These are phyloP conservation scores for Glyptemys insculpta DNA, from an alignment of 2,797 vertebrate genomes.

Conservation along the genomic window DNA sequence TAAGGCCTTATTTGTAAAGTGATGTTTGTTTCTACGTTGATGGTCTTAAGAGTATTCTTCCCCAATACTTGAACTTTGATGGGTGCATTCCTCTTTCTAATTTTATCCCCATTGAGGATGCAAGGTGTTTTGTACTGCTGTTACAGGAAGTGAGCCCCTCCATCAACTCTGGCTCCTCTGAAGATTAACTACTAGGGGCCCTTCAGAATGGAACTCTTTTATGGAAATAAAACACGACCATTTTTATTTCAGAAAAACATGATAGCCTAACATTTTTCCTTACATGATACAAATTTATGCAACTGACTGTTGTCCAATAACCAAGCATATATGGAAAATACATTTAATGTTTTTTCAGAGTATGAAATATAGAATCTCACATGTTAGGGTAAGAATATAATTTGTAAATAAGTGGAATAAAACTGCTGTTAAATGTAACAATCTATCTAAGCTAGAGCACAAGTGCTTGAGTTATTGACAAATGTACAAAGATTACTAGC, in stretches of 20 bases:
- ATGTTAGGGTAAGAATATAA: conserved; percentile 40
- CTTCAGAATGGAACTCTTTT: not conserved
- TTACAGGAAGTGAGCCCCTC: not conserved
- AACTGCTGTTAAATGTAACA: conserved; percentile 65
- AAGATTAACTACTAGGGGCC: conserved; percentile 2
- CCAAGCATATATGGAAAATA: conserved; percentile 32
- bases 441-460: conserved; percentile 58
- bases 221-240: not conserved
- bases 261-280: not conserved
- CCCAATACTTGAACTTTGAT: not conserved
- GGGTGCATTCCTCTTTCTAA: not conserved
- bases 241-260: not conserved
- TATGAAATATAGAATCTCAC: conserved; percentile 65
- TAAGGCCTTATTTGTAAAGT: not conserved
- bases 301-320: conserved; percentile 31
- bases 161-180: not conserved
- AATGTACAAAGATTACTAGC: conserved; percentile 54
- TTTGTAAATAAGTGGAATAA: conserved; percentile 52
- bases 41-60: not conserved
- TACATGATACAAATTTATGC: not conserved
- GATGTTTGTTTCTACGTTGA: not conserved
- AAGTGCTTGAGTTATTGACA: conserved; percentile 60
- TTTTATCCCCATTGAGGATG: not conserved
- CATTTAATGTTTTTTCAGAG: conserved; percentile 35
- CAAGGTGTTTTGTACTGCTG: not conserved